These are phyloP conservation scores for Lophura nycthemera DNA, from an alignment of 2,113 vertebrate species.

Conservation along the genomic window DNA sequence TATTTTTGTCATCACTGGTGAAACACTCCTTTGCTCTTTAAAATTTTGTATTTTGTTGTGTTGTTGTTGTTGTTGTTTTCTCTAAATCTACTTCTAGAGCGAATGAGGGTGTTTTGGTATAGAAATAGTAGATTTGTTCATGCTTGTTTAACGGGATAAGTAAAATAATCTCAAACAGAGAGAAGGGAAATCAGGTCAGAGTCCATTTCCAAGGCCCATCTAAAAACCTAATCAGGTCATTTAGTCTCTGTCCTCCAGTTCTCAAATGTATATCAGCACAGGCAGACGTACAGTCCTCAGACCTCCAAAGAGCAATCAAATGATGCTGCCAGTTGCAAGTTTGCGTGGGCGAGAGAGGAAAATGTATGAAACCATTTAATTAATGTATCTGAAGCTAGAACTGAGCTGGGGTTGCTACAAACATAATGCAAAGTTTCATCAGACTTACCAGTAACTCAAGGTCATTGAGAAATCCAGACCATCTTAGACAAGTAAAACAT, in stretches of 20 bases:
- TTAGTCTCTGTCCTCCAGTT: constrained; percentile 13
- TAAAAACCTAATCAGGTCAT: constrained; percentile 25
- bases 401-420: neutral
- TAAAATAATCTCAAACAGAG: constrained; percentile 31
- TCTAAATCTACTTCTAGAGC: neutral
- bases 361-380: neutral
- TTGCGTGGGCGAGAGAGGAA: neutral
- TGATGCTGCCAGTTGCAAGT: neutral
- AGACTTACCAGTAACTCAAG: neutral
- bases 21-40: neutral
- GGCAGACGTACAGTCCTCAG: neutral
- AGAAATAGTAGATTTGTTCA: neutral
- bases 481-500: neutral
- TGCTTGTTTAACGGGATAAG: neutral
- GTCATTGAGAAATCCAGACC: neutral
- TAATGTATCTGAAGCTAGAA: constrained; percentile 23
- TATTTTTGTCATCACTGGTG: neutral
- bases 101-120: neutral
- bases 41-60: neutral
- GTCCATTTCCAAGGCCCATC: constrained; percentile 35
- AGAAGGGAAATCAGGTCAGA: constrained; percentile 16
- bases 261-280: constrained; percentile 5
- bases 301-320: neutral
- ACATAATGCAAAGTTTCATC: neutral
- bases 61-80: neutral